phyloP scores from a whole-genome alignment of 2,113 vertebrate genomes.

The Antidorcas marsupialis region DNA sequence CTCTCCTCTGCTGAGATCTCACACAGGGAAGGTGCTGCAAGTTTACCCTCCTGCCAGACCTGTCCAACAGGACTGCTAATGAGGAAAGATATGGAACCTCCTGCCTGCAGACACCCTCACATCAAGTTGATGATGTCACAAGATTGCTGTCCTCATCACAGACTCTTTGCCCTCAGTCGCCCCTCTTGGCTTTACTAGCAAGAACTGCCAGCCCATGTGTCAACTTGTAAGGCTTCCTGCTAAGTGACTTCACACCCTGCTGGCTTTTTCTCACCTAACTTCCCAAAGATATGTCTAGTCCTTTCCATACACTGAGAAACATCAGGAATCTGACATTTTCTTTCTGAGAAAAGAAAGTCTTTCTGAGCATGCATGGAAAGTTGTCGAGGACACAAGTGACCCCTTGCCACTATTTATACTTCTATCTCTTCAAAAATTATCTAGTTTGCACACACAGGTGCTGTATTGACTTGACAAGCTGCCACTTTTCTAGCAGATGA shows the following conservation, averaged over 20 bases:
- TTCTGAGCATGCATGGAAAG: not conserved
- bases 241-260: not conserved
- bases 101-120: not conserved
- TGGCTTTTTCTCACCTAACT: not conserved
- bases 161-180: not conserved
- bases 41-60: no score
- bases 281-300: not conserved
- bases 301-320: not conserved
- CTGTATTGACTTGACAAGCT: not conserved
- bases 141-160: not conserved
- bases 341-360: not conserved
- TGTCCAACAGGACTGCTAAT: no score
- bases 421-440: not conserved
- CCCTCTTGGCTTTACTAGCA: not conserved
- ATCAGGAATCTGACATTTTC: not conserved
- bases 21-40: not conserved
- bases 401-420: not conserved
- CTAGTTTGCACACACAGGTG: not conserved
- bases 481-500: not conserved
- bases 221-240: not conserved
- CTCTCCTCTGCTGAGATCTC: not conserved
- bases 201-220: not conserved
- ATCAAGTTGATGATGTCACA: accelerated
- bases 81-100: not conserved
- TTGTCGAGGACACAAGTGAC: not conserved